These are phyloP conservation scores for Dryomyza anilis DNA, from an alignment of 2,888 invertebrate species.

Conservation along the genomic window DNA sequence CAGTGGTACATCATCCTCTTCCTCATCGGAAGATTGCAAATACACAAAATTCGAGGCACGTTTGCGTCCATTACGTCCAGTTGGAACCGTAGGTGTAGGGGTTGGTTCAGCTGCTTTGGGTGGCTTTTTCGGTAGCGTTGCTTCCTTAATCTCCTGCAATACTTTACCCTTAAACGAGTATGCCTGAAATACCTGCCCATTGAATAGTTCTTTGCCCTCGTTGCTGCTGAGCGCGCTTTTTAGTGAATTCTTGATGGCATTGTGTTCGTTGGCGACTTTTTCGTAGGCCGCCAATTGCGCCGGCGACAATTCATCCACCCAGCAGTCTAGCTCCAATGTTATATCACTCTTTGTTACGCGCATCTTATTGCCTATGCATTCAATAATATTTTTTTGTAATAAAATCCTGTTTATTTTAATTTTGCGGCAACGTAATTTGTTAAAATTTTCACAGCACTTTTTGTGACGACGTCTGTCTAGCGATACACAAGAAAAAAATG, in stretches of 20 bases:
- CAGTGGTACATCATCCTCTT: constrained; percentile 61
- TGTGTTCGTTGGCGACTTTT: constrained; percentile 71
- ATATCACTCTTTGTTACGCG: constrained; percentile 54
- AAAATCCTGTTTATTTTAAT: not conserved
- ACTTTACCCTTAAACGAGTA: constrained; percentile 67
- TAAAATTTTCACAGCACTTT: not conserved
- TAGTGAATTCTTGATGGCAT: constrained; percentile 68
- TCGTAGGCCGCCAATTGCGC: constrained; percentile 69
- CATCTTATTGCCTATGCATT: too few species aligned
- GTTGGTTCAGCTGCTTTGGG: constrained; percentile 45
- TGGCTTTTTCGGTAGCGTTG: constrained; percentile 54
- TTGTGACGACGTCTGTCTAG: not conserved
- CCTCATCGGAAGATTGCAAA: constrained; percentile 60
- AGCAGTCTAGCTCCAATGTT: constrained; percentile 70
- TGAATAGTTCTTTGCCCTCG: constrained; percentile 70
- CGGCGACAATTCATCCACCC: constrained; percentile 73
- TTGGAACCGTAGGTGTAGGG: constrained; percentile 15
- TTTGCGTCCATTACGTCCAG: constrained; percentile 44
- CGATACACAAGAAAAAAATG: constrained; percentile 18
- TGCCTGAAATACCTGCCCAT: constrained; percentile 70
- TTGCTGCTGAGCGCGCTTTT: constrained; percentile 61
- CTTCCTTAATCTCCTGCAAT: constrained; percentile 54
- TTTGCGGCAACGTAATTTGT: not conserved
- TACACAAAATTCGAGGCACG: constrained; percentile 51
- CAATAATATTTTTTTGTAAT: constrained; percentile 1